Evolutionary conservation across 1,140 invertebrate genomes (phyloP).

Genomic region (Patella vulgata): DNA sequence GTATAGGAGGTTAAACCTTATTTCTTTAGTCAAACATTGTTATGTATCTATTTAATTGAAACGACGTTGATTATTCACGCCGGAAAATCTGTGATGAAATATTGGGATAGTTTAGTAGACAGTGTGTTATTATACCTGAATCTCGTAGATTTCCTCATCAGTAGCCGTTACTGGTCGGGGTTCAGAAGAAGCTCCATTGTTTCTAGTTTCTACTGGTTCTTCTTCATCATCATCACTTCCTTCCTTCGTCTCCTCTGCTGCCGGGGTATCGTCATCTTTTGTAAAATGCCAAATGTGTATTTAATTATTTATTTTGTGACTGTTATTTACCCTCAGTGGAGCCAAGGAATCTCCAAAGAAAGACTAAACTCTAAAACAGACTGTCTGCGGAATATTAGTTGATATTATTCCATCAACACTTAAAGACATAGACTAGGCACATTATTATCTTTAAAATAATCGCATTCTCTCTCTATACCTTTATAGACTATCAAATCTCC

Average conservation of each 20-base stretch:
- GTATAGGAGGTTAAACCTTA: no score
- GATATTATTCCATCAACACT: background rate
- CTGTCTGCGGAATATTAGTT: background rate
- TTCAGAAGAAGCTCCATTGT: background rate
- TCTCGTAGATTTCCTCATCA: slow-evolving; percentile 43
- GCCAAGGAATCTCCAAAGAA: background rate
- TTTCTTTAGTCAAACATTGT: no score
- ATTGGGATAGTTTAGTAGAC: no score
- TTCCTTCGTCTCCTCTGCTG: slow-evolving; percentile 26
- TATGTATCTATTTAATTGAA: no score
- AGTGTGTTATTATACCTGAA: no score
- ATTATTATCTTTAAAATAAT: background rate
- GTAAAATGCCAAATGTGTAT: background rate
- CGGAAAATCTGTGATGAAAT: no score
- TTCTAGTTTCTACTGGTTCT: background rate
- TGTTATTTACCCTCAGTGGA: slow-evolving; percentile 7
- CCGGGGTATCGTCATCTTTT: background rate
- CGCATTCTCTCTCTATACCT: no score
- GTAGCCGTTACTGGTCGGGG: background rate
- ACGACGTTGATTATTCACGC: no score
- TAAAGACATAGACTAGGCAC: background rate
- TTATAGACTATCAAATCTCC: no score
- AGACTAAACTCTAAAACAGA: background rate
- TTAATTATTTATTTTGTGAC: slow-evolving; percentile 8
- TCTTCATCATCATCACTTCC: slow-evolving; percentile 28